These are phyloP conservation scores for Macroramphosus scolopax DNA, from an alignment of 2,797 vertebrate species.

Conservation along the genomic window DNA sequence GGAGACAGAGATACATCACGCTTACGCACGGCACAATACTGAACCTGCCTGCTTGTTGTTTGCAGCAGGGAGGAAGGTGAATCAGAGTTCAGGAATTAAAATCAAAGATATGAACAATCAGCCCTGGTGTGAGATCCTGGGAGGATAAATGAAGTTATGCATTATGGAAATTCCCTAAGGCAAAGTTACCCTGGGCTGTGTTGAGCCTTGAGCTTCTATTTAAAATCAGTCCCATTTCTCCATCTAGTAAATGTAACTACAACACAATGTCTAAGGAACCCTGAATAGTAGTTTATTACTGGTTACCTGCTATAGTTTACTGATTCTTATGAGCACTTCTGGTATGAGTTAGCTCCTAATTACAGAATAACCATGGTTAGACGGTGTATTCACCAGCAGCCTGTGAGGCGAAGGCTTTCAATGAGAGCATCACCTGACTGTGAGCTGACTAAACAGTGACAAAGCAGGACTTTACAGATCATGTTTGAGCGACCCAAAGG, in stretches of 20 bases:
- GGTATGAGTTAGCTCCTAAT: conserved; percentile 52
- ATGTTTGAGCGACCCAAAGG: conserved; percentile 30
- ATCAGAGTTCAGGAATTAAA: conserved; percentile 48
- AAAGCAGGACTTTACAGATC: conserved; percentile 47
- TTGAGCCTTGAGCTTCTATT: too few relatives aligned
- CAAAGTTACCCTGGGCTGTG: too few relatives aligned
- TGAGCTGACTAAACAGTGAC: conserved; percentile 56
- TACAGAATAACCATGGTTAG: conserved; percentile 40
- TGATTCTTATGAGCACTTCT: conserved; percentile 35
- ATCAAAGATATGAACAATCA: conserved; percentile 50
- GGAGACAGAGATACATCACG: neutral
- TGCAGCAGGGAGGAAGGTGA: conserved; percentile 29
- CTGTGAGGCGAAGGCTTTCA: conserved; percentile 43
- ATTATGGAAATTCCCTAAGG: conserved; percentile 40
- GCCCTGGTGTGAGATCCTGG: conserved; percentile 29
- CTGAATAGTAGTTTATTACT: conserved; percentile 25
- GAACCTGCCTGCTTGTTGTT: conserved; percentile 7
- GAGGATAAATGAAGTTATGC: conserved; percentile 25
- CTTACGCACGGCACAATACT: too few relatives aligned
- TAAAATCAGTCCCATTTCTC: too few relatives aligned
- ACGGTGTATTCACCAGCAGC: conserved; percentile 41
- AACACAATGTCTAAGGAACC: conserved; percentile 7
- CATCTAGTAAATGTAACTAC: too few relatives aligned
- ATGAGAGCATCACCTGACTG: conserved; percentile 47
- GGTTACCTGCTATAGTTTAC: conserved; percentile 16